Percentiles rank a stretch among this genome's conserved stretches.
phyloP scores from a whole-genome alignment of 2,113 vertebrate genomes.

The Holacanthus passer region DNA sequence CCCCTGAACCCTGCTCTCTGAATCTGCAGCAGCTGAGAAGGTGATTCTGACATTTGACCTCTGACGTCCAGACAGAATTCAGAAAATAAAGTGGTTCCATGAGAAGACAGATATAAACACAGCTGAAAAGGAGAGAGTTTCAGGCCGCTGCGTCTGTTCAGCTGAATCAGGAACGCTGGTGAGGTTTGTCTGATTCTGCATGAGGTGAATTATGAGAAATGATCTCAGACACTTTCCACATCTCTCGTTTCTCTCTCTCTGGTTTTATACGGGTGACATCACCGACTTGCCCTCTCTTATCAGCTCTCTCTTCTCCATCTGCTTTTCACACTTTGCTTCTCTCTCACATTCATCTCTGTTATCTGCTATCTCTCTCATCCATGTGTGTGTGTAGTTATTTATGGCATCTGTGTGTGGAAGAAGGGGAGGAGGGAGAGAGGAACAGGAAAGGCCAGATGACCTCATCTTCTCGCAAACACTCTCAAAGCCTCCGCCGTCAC shows the following conservation, averaged over 20 bases:
- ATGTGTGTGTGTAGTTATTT: constrained; percentile 57
- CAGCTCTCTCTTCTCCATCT: constrained; percentile 52
- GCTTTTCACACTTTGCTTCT: constrained; percentile 52
- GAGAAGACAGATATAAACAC: neutral
- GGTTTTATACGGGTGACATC: constrained; percentile 69
- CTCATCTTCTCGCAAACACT: constrained; percentile 51
- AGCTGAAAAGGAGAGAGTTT: neutral
- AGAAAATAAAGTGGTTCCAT: neutral
- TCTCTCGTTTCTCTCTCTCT: constrained; percentile 27
- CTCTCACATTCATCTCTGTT: constrained; percentile 45
- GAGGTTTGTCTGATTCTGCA: constrained; percentile 1
- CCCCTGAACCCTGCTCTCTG: neutral
- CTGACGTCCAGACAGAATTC: neutral
- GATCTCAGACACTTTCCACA: constrained; percentile 68
- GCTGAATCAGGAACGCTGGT: neutral
- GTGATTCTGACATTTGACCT: constrained; percentile 5
- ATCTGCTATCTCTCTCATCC: constrained; percentile 6
- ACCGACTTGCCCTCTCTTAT: constrained; percentile 66
- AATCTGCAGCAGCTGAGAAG: neutral
- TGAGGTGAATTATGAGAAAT: constrained; percentile 66
- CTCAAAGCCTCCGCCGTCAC: constrained; percentile 46
- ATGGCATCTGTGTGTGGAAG: constrained; percentile 49
- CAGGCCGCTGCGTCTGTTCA: neutral
- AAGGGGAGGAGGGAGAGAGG: constrained; percentile 18
- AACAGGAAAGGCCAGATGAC: constrained; percentile 48